phyloP scores from a whole-genome alignment of 2,797 vertebrate genomes.

The Forpus xanthops region DNA sequence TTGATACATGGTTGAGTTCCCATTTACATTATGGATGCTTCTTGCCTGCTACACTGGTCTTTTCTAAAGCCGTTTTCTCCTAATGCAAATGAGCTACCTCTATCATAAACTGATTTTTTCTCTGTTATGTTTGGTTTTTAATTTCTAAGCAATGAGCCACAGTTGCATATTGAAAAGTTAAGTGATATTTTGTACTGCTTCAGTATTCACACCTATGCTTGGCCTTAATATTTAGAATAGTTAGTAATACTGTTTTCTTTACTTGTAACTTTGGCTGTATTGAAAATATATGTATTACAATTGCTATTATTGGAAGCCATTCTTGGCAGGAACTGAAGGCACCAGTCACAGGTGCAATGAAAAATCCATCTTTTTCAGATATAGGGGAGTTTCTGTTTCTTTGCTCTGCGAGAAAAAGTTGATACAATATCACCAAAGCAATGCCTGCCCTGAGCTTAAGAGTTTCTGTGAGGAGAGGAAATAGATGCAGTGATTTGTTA shows the following conservation, averaged over 20 bases:
- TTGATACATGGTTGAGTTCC: neutral
- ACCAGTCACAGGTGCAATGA: neutral
- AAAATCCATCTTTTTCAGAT: neutral
- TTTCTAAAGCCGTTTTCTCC: neutral
- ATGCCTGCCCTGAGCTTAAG: neutral
- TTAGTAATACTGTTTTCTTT: neutral
- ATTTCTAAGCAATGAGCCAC: neutral
- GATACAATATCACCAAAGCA: conserved; percentile 34
- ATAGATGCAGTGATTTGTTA: neutral
- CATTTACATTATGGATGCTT: neutral
- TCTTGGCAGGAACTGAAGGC: neutral
- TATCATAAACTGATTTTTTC: neutral
- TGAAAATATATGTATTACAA: neutral
- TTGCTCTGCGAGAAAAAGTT: conserved; percentile 4
- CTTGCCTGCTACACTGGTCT: neutral
- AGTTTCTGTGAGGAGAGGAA: neutral
- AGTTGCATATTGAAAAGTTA: neutral
- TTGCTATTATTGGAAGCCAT: neutral
- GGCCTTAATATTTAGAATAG: neutral
- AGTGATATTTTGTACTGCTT: neutral
- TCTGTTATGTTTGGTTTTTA: neutral
- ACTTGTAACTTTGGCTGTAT: neutral
- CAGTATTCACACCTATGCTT: neutral
- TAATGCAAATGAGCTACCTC: neutral
- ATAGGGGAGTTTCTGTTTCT: neutral